Base-by-base conservation (phyloP, 2,888 invertebrate genomes). In the Micoletzkya japonica region DNA sequence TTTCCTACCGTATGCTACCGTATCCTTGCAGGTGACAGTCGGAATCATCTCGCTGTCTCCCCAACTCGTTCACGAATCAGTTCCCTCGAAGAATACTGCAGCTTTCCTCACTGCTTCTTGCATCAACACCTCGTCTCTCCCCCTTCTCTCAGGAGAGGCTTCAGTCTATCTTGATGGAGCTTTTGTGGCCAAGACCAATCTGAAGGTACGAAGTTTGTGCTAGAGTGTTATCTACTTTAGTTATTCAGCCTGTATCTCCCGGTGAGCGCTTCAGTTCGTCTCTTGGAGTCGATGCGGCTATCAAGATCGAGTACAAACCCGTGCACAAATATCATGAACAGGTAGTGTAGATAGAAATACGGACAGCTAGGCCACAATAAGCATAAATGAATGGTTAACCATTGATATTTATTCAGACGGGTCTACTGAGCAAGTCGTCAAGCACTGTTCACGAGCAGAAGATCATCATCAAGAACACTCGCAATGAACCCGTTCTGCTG, bases 241-340 rank as follows among this genome's bases (percentile, higher is more conserved):
- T 73, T 7, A 59, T 87, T 73, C 82, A 85, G 63, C 77, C 85
- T 3, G 86, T 86, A 10, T 84, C 84, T 54, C 85, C 87, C 1
- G 80, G 81, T 49, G 87, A 87, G 76, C 84, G 86, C 70, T 86
- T 87, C 77, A 76, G 77, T 66, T 84, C 85, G 70, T 86, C 86
- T 2, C 77, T 87, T 54, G 87, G 87, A 54, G 85, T 86, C 6
- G 87, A 87, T 74, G 82, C 86, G 2, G 81, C 86, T 17, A 81
- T 87, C 36, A 81, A 84, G 70, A 81, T 87, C 4, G 81, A 76
- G 20, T 87, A 87, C 79, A 82, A 85, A 70, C 86, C 87, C n/a
- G 80, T 83, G 54, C 81, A 83, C 70, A 86, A 86, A 73, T 85
- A 81, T 72, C 81, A 81, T n/a, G 85, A 86, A 52, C 77, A 80